Evolutionary conservation across 2,888 invertebrate genomes (phyloP).

Genomic region (Plemyria rubiginata): DNA sequence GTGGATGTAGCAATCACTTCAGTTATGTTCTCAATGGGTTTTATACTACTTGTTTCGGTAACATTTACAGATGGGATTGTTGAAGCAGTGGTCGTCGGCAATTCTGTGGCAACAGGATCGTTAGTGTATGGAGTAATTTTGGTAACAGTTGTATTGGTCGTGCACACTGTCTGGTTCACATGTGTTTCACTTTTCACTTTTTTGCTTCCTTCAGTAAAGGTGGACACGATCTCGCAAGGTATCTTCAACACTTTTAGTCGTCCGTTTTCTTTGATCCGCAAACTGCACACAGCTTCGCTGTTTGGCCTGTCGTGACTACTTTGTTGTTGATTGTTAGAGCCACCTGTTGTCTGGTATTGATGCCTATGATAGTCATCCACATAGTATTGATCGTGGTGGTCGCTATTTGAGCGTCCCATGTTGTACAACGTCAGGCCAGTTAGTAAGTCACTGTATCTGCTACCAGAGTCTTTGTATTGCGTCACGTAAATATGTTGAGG

Average conservation of each 20-base stretch:
- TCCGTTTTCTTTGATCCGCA: constrained; percentile 66
- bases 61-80: constrained; percentile 7
- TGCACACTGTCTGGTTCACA: constrained; percentile 60
- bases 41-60: constrained; percentile 25
- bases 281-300: constrained; percentile 62
- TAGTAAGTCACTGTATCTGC: constrained; percentile 69
- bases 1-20: neutral
- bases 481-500: constrained; percentile 72
- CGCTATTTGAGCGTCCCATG: constrained; percentile 68
- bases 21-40: constrained; percentile 3
- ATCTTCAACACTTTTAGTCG: constrained; percentile 62
- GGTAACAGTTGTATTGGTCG: constrained; percentile 56
- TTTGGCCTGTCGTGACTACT: constrained; percentile 44
- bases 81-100: constrained; percentile 22
- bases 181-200: constrained; percentile 46
- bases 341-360: constrained; percentile 52
- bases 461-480: constrained; percentile 70
- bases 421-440: constrained; percentile 75
- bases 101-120: constrained; percentile 9
- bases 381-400: constrained; percentile 69
- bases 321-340: constrained; percentile 15
- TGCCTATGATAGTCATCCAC: constrained; percentile 72
- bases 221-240: constrained; percentile 79
- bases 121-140: constrained; percentile 33
- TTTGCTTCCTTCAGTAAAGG: constrained; percentile 66